phyloP scores from a whole-genome alignment of 1,140 invertebrate genomes.

The Monochamus saltuarius region DNA sequence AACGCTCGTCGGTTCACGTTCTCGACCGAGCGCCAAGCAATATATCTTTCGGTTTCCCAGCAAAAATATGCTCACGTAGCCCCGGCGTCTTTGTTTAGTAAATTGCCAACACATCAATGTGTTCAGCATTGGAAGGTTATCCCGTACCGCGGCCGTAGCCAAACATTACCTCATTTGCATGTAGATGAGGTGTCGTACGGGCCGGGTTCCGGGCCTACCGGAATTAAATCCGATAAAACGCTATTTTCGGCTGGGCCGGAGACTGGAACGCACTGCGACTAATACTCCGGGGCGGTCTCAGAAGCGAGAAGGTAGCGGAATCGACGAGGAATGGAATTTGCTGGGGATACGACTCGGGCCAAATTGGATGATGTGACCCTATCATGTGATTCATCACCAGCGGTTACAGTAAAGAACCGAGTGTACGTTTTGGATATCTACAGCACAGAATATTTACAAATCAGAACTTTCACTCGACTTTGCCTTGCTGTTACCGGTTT shows the following conservation, averaged over 20 bases:
- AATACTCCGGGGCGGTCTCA: background rate
- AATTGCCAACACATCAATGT: slow-evolving; percentile 31
- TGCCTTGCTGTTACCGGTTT: no score
- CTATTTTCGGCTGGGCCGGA: slow-evolving; percentile 1
- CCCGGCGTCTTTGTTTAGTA: slow-evolving; percentile 28
- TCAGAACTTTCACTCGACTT: no score
- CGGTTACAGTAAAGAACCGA: no score
- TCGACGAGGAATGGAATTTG: no score
- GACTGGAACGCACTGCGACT: background rate
- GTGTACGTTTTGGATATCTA: no score
- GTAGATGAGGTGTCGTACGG: slow-evolving; percentile 46
- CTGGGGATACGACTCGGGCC: no score
- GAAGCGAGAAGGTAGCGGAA: no score
- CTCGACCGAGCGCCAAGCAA: slow-evolving; percentile 9
- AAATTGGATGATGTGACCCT: no score
- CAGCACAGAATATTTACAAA: no score
- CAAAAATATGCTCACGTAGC: slow-evolving; percentile 36
- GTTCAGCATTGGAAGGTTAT: slow-evolving; percentile 26
- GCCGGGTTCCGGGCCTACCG: slow-evolving; percentile 40
- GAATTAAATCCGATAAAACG: slow-evolving; percentile 32
- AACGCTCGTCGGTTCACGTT: slow-evolving; percentile 6
- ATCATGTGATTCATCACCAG: no score
- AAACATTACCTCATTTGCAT: slow-evolving; percentile 48
- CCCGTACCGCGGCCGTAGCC: slow-evolving; percentile 34
- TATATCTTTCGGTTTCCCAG: slow-evolving; percentile 17